Evolutionary conservation across 2,797 vertebrate species (phyloP), one percentile per base, ranked within the genome.

Genomic region (Anabas testudineus): DNA sequence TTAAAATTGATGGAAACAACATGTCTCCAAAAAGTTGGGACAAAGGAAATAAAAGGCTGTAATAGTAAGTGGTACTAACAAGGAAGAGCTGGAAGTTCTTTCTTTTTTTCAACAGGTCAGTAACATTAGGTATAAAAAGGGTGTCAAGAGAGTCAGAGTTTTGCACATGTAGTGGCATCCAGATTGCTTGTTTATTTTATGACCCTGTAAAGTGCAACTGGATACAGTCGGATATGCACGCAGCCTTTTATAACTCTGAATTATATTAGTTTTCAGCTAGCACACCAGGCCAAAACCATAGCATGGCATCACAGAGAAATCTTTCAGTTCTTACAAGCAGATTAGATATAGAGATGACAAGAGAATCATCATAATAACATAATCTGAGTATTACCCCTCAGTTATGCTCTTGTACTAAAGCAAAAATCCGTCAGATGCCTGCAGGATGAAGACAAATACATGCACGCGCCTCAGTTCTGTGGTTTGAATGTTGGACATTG

Each of bases 401-500:
- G 37, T 61, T 57, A 46, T 54, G 56, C 45, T 77, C 48, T 61
- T 52, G 28, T 41, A 64, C 57, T 41, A 65, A 71, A 78, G 18
- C 10, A 42, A 65, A n/a, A 76, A 58, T 39, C 36, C 32, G 65
- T 54, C 7, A 7, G 26, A 78, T 0, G n/a, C 67, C 85, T 74
- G 32, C 21, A 70, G 70, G 71, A 74, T 43, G 42, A 55, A 75
- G 66, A 80, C 69, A 60, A 75, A 78, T 16, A 43, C 59, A 63
- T n/a, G 24, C 66, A 80, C 7, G 24, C 19, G 70, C 67, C 42
- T 72, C 56, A 30, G 65, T 66, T 69, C 60, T 79, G 62, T 59
- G 49, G 56, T 66, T 83, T 86, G 74, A 82, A 88, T 77, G 78
- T 73, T 12, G 78, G 74, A 80, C 80, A 76, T 22, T 75, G 47